Evolutionary conservation across 2,113 vertebrate species (phyloP), one percentile per base, ranked within the genome.

Genomic region (Gasterosteus nipponicus): DNA sequence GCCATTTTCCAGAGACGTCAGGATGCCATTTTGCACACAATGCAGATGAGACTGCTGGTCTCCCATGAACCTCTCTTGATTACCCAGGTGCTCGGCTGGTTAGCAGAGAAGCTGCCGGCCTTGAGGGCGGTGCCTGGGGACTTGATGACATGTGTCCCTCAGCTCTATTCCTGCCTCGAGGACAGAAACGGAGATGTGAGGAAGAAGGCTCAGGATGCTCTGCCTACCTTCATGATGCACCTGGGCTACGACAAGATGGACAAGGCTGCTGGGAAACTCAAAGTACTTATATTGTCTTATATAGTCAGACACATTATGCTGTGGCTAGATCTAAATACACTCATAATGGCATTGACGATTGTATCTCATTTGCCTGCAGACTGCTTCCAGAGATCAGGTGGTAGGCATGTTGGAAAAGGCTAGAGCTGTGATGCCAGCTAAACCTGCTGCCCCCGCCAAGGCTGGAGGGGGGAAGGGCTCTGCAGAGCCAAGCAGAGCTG

Each of bases 221-320:
- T 99, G 72, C 97, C 98, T 0, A 95, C 94, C 82, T 99, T 99
- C 72, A 99, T 99, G 98, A 99, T 99, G 97, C 98, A 99, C 81
- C 94, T 99, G 73, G 94, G 97, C 57, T 98, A 95, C 81, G 98
- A 99, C 76, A 99, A 99, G 87, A 99, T 99, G 98, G 89, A 73
- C 80, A 99, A 98, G 89, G 96, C 97, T 26, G 95, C 98, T 0
- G 89, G 94, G 49, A 99, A 98, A 88, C 94, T 99, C 54, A 99
- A 99, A 95, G 98, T 99, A 94, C 22, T 26, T 26, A 26, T 26
- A 26, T 26, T 26, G 22, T 26, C 22, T 26, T 26, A 26, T 26
- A 26, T 26, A 26, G 22, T 29, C 33, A 0, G 0, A 57, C 5
- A 2, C 0, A 26, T 26, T 16, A 3, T 26, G 22, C 8, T 53